Base-by-base conservation (phyloP, 1,140 invertebrate species). In the Drosophila hydei region DNA sequence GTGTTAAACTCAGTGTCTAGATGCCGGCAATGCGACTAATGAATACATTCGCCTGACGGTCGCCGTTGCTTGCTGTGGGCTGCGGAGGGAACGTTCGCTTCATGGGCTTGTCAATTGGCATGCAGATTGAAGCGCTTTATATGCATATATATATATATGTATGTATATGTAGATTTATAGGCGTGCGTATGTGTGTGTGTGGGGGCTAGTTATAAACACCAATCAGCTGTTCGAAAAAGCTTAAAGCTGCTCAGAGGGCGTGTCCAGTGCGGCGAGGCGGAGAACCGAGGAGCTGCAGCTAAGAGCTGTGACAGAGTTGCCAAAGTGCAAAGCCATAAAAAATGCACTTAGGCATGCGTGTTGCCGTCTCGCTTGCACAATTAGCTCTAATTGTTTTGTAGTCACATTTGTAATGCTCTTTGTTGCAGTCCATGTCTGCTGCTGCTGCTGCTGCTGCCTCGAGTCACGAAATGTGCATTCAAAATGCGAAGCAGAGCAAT, bases 391-490 rank as follows among this genome's bases (percentile, higher is more conserved):
- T 85, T 85, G 80, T 87, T 85, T 87, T 68, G 63, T 40, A 59
- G 54, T 67, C 73, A 54, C 81, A 84, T 87, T 83, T 81, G 79
- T 69, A 68, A 84, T 76, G 75, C 75, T 72, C 65, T 45, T 4
- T 62, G 72, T 21, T 52, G 56, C 23, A 55, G 68, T 58, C n/a
- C n/a, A n/a, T n/a, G n/a, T n/a, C n/a, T 45, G 33, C 48, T 50
- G 14, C 21, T 48, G 23, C 27, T 70, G 62, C 25, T 45, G 16
- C 12, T 68, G 25, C 25, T 33, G 30, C 30, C 3, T 68, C 61
- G 60, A 85, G 80, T 85, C 81, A 85, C 81, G 80, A 85, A 77
- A 68, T 65, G 78, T 65, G 78, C 59, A 71, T 65, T 64, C 56
- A 75, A 61, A 61, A 68, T 54, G 48, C 52, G 38, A 38, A 72